Conservation (phyloP, 2,888 invertebrate species). For the Patella ulyssiponensis region DNA sequence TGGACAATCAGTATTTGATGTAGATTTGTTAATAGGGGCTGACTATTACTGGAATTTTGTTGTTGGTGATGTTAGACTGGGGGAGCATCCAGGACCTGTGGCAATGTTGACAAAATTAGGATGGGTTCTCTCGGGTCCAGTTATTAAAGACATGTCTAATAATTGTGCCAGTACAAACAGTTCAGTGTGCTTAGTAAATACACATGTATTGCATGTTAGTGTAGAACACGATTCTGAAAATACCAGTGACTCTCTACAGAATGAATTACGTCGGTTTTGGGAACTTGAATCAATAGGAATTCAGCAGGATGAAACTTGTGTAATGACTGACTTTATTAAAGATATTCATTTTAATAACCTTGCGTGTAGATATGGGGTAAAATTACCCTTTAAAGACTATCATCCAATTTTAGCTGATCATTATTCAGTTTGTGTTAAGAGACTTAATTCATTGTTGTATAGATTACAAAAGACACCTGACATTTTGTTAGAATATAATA, state of each 20-base stretch:
- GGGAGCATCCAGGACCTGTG: slow-evolving; percentile 3
- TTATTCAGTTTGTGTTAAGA: slow-evolving; percentile 4
- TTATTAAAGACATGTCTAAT: not conserved
- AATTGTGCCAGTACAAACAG: not conserved
- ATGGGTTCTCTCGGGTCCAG: not conserved
- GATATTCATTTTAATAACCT: not conserved
- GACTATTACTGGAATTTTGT: not conserved
- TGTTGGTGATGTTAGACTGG: not conserved
- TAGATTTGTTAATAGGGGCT: slow-evolving; percentile 1
- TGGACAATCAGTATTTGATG: not conserved
- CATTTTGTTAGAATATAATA: not conserved
- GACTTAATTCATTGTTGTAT: not conserved
- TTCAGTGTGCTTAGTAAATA: not conserved
- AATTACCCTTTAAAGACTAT: not conserved
- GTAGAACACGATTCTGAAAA: not conserved
- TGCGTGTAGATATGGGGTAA: not conserved
- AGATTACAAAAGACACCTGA: not conserved
- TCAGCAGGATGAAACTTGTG: not conserved
- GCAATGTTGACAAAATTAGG: not conserved
- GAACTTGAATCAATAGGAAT: not conserved
- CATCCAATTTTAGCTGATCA: not conserved
- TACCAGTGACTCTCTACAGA: not conserved
- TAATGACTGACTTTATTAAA: slow-evolving; percentile 1
- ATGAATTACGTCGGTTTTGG: not conserved
- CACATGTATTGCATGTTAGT: not conserved